Evolutionary conservation across 2,797 vertebrate genomes (phyloP).

Genomic region (Acanthiza pusilla): DNA sequence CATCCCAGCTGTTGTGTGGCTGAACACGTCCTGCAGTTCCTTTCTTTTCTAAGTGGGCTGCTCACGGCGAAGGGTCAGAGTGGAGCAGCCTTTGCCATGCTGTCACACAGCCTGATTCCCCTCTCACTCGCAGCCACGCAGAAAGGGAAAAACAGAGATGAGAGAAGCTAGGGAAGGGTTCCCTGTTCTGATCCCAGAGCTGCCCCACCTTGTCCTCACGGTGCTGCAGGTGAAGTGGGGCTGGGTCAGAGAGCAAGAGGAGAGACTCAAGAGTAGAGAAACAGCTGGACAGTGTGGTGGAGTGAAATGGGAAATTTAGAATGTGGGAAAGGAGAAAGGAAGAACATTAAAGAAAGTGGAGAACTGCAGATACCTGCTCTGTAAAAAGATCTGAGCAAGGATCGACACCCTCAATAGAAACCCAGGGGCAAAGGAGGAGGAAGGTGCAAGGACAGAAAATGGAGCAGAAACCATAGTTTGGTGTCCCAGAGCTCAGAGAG

Average conservation of each 20-base stretch:
- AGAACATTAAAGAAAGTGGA: neutral
- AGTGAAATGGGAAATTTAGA: neutral
- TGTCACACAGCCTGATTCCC: neutral
- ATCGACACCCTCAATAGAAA: neutral
- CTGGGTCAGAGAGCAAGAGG: neutral
- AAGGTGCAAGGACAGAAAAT: neutral
- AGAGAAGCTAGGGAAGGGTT: neutral
- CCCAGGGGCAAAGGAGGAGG: neutral
- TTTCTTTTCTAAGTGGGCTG: neutral
- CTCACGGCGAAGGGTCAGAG: neutral
- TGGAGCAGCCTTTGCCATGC: neutral
- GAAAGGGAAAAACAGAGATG: neutral
- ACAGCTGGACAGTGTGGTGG: neutral
- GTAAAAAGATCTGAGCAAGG: neutral
- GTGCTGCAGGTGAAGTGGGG: neutral
- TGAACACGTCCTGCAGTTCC: neutral
- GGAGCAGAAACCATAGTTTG: neutral
- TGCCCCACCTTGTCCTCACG: accelerated
- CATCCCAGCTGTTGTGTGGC: neutral
- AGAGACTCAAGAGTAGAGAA: neutral
- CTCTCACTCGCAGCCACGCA: neutral
- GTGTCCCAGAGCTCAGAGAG: neutral
- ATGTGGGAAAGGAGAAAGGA: neutral
- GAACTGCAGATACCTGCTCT: neutral
- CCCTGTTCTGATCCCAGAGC: neutral